Base-by-base conservation (phyloP, 2,797 vertebrate genomes). In the Channallabes apus region DNA sequence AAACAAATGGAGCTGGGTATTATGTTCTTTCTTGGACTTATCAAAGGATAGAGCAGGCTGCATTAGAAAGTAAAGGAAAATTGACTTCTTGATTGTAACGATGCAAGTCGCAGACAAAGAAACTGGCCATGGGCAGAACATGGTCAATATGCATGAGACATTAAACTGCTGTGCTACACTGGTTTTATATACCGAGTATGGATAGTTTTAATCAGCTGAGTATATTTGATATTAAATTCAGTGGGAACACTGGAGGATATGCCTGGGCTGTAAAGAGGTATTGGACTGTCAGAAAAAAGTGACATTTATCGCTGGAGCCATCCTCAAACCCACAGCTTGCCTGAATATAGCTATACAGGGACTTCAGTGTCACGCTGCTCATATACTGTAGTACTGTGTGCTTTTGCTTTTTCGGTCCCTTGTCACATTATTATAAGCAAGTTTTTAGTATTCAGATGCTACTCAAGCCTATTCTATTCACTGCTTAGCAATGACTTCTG, bases 111-210 rank as follows among this genome's bases (percentile, higher is more conserved):
- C 76, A 65, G 68, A 81, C 82, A 69, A 54, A 65, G 67, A 46
- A 76, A 72, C 32, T 79, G 73, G 76, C 82, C 85, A 80, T 51
- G 18, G 85, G 85, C 75, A 46, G 24, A 72, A 80, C 51, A 51
- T 98, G 97, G 97, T 99, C 98, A 98, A 98, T 97, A 98, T 98
- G 97, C 96, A 99, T 96, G 95, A 96, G 95, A 96, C 96, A 97
- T 98, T 97, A 97, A 97, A 96, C 96, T 97, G 97, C 97, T 97
- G 96, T 97, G 97, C 97, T 98, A 96, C 94, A 94, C 96, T 95
- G 96, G 96, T 96, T 98, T 97, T 96, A 96, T 98, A 97, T 98
- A 97, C 98, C 97, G 97, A 98, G 97, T 99, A 98, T 98, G 98
- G 98, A 98, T 98, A 97, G 96, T 97, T 98, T 98, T 99, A 98